Conservation (phyloP, 1,140 invertebrate species). For the Eciton burchellii region DNA sequence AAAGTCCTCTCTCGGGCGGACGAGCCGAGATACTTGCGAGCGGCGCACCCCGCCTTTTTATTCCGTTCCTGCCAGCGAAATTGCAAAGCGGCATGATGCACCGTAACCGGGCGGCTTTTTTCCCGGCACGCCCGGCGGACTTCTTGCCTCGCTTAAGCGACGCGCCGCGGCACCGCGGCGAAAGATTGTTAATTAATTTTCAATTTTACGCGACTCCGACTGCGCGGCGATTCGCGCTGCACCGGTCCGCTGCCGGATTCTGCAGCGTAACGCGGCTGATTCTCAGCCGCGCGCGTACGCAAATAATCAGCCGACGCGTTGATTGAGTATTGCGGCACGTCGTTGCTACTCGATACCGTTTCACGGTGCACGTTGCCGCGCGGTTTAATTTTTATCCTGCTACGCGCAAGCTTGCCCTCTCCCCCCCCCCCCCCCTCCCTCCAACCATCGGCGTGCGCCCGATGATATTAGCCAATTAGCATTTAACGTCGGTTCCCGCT, state of each 20-base stretch:
- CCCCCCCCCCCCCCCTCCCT: not conserved
- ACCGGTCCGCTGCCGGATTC: conserved; percentile 39
- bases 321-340: conserved; percentile 47
- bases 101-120: conserved; percentile 47
- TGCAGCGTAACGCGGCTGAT: conserved; percentile 55
- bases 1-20: conserved; percentile 36
- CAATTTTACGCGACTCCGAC: conserved; percentile 59
- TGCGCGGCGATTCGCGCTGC: conserved; percentile 42
- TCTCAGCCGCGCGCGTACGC: conserved; percentile 44
- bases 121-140: not conserved
- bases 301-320: conserved; percentile 59
- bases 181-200: conserved; percentile 65
- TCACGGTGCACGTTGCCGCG: conserved; percentile 4
- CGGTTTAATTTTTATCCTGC: conserved; percentile 36
- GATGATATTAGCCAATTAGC: conserved; percentile 24
- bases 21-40: conserved; percentile 30
- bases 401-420: not conserved
- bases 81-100: conserved; percentile 57
- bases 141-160: conserved; percentile 44
- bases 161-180: conserved; percentile 2
- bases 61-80: conserved; percentile 23
- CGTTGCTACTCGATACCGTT: conserved; percentile 25
- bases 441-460: no score
- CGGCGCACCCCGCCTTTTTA: conserved; percentile 40
- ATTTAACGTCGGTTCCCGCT: conserved; percentile 33